phyloP scores from a whole-genome alignment of 2,113 vertebrate genomes.

The Dermatemys mawii region DNA sequence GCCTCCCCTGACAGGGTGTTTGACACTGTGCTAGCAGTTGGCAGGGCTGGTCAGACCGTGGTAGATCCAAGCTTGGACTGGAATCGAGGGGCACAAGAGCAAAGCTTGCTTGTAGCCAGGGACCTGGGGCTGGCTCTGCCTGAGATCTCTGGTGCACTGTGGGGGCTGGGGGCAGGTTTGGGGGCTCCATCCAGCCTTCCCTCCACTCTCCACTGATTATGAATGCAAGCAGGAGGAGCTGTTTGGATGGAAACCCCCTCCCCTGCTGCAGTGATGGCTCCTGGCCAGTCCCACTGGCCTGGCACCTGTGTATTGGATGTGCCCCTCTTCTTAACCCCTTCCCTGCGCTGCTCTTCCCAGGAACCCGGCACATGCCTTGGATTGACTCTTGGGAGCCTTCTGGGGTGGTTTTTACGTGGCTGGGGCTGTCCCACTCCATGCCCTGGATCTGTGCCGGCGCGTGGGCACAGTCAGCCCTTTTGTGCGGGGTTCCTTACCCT shows the following conservation, averaged over 20 bases:
- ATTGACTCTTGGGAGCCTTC: background rate
- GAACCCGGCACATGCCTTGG: background rate
- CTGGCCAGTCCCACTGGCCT: background rate
- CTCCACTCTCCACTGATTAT: no score
- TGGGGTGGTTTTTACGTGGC: background rate
- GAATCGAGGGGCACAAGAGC: background rate
- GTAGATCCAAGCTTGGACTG: background rate
- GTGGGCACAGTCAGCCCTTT: background rate
- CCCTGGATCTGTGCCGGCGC: background rate
- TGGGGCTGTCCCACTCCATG: background rate
- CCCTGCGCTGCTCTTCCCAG: background rate
- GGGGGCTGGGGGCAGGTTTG: background rate
- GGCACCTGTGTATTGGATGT: background rate
- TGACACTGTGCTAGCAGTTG: background rate
- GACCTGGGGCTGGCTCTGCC: background rate
- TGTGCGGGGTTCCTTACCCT: no score
- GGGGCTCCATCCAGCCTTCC: background rate
- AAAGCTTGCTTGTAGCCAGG: accelerated
- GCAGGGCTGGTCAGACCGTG: background rate
- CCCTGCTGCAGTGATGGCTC: background rate
- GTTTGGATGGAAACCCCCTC: background rate
- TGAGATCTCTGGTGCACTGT: background rate
- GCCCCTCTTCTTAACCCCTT: no score
- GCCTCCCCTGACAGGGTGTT: background rate
- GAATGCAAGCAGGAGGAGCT: no score